Conservation (phyloP, 2,113 vertebrate genomes). For the Sinocyclocheilus rhinocerous region DNA sequence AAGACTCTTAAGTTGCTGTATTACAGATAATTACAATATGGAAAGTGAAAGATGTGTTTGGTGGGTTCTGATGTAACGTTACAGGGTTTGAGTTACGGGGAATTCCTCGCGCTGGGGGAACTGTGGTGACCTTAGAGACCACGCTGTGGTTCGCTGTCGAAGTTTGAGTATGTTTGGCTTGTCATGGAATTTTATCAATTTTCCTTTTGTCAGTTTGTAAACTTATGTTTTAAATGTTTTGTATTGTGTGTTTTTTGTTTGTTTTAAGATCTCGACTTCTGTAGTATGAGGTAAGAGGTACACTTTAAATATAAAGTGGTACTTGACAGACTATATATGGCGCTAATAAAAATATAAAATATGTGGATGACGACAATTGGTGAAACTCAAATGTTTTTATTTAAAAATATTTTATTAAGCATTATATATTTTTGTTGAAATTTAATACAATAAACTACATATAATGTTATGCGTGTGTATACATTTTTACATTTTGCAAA, state of each 20-base stretch:
- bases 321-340: background rate
- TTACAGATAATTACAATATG: background rate
- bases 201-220: background rate
- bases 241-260: too few relatives aligned
- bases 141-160: background rate
- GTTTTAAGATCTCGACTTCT: background rate
- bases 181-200: constrained; percentile 32
- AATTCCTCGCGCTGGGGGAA: constrained; percentile 38
- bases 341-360: background rate
- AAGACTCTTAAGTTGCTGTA: background rate
- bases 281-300: background rate
- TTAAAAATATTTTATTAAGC: background rate
- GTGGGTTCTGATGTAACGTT: background rate
- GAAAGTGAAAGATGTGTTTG: background rate
- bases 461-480: too few relatives aligned
- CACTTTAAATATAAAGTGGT: background rate
- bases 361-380: background rate
- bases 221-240: background rate
- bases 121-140: background rate
- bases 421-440: background rate
- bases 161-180: background rate
- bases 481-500: too few relatives aligned
- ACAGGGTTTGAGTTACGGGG: constrained; percentile 16
- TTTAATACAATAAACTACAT: too few relatives aligned
- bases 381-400: background rate